Conservation (phyloP, 2,113 vertebrate genomes). For the Macroglossus sobrinus region DNA sequence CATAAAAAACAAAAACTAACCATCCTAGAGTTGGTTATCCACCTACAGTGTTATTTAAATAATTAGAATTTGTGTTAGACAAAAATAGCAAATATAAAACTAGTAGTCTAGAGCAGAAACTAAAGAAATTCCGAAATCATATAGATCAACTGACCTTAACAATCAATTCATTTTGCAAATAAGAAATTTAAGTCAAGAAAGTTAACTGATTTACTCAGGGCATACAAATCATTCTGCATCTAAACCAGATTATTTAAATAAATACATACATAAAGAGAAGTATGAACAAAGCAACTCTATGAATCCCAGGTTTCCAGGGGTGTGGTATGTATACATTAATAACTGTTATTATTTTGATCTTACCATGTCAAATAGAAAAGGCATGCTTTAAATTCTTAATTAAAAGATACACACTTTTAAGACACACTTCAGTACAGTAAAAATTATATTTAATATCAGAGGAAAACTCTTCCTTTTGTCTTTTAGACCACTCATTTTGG, state of each 20-base stretch:
- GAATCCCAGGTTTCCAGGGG: background rate
- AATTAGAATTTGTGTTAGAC: background rate
- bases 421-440: background rate
- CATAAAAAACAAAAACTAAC: background rate
- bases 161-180: background rate
- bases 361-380: background rate
- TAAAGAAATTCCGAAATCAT: background rate
- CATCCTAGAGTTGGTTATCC: background rate
- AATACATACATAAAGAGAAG: background rate
- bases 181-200: background rate
- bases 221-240: background rate
- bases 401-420: background rate
- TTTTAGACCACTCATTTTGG: background rate
- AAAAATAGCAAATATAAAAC: constrained; percentile 20
- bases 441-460: background rate
- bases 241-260: background rate
- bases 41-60: background rate
- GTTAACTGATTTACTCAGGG: background rate
- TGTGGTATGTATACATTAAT: background rate
- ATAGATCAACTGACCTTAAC: background rate
- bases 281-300: background rate
- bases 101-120: background rate
- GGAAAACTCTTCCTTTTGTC: background rate
- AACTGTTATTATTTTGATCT: background rate
- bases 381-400: background rate